Base-by-base conservation (phyloP, 2,797 vertebrate species). In the Sarcoramphus papa region DNA sequence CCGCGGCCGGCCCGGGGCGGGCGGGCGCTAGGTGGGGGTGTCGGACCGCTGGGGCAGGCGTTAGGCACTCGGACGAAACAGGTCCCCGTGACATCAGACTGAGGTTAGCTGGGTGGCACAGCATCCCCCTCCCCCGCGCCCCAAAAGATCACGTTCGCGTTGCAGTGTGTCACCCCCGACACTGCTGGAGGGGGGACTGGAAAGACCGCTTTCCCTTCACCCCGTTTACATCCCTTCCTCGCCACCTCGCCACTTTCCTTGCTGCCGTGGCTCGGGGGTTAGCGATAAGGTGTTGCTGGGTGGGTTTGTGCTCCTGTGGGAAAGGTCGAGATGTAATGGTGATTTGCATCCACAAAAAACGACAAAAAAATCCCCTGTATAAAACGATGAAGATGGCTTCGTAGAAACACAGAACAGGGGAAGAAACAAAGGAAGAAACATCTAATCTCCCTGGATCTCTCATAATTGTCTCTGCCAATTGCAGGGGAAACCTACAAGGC, bases 31-130 rank as follows among this genome's bases (percentile, higher is more conserved):
- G 41, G 43, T 35, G 73, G 73, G n/a, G 43, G n/a, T 75, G 56
- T 75, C 11, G 56, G 43, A 75, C 72, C 9, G 43, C n/a, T 6
- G n/a, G 41, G 54, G 41, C 56, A 19, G 23, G 17, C 37, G 37
- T 11, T 27, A 33, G 67, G 19, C 51, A 31, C 16, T 12, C 30
- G 22, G 30, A 18, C 3, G 3, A 47, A 54, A 19, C 37, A 35
- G 16, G 18, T 8, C 31, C n/a, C 12, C 14, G 1, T 15, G 41
- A 4, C 4, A 1, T 3, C 3, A 27, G 16, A 5, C 30, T 5
- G 41, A 28, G 43, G 56, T 15, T 6, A 35, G 17, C 7, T 7
- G 43, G 5, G 15, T 22, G 60, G 30, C 3, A 1, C 54, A 35
- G 37, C 63, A 35, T 33, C 14, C 19, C 10, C 7, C 45, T 30